A percentile compares a stretch with the other conserved stretches of the same genome.
phyloP scores from a whole-genome alignment of 2,888 invertebrate species.

The Drosophila helvetica region DNA sequence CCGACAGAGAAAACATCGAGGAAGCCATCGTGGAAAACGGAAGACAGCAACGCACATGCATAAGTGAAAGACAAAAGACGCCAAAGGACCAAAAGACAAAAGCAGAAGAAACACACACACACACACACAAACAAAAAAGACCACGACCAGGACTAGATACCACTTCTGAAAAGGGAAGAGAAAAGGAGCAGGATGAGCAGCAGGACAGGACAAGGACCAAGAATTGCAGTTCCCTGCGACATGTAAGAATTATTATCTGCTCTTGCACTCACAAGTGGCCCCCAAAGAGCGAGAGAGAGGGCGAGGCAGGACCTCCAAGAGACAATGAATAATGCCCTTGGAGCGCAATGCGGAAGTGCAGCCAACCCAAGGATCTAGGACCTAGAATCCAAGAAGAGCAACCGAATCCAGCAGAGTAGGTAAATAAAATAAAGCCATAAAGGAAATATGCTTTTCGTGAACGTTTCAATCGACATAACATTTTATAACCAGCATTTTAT shows the following conservation, averaged over 20 bases:
- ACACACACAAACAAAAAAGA: constrained; percentile 56
- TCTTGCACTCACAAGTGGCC: constrained; percentile 72
- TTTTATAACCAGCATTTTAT: constrained; percentile 68
- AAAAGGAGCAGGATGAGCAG: constrained; percentile 5
- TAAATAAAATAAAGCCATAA: constrained; percentile 74
- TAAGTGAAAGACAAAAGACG: constrained; percentile 76
- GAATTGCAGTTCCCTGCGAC: constrained; percentile 63
- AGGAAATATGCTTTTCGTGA: constrained; percentile 68
- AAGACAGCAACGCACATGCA: constrained; percentile 73
- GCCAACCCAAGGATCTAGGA: constrained; percentile 25
- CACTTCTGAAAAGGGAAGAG: constrained; percentile 62
- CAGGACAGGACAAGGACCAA: constrained; percentile 56
- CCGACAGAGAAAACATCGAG: constrained; percentile 2
- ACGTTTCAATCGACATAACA: constrained; percentile 73
- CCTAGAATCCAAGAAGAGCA: constrained; percentile 11
- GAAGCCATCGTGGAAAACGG: constrained; percentile 27
- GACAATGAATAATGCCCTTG: constrained; percentile 76
- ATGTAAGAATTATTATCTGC: constrained; percentile 75
- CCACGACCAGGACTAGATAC: constrained; percentile 57
- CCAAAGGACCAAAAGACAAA: constrained; percentile 72
- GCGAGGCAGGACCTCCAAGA: constrained; percentile 1
- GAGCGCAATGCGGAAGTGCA: constrained; percentile 74
- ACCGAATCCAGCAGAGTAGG: constrained; percentile 36
- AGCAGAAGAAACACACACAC: constrained; percentile 31
- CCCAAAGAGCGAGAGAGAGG: constrained; percentile 32